These are phyloP conservation scores for Drosophila mimetica DNA, from an alignment of 2,888 invertebrate species.

Conservation along the genomic window DNA sequence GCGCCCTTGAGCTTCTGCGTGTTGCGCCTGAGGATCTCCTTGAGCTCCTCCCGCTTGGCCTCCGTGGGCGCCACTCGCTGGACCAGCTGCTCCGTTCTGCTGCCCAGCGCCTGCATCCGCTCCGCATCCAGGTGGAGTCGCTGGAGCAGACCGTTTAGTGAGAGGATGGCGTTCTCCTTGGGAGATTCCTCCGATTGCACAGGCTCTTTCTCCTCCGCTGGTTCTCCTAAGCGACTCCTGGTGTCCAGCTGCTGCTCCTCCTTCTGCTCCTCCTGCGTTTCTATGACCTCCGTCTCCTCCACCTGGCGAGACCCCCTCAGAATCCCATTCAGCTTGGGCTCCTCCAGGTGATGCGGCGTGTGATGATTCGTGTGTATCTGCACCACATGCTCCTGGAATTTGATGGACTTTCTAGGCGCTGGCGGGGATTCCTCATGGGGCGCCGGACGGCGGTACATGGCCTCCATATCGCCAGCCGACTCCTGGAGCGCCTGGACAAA, in stretches of 20 bases:
- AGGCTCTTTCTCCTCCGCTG: background rate
- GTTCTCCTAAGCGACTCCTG: background rate
- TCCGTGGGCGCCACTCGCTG: slow-evolving; percentile 61
- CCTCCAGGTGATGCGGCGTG: background rate
- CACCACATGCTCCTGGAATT: slow-evolving; percentile 69
- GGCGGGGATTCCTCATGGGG: background rate
- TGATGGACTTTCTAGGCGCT: slow-evolving; percentile 64
- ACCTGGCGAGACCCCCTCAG: background rate
- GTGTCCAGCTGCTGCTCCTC: too few species aligned
- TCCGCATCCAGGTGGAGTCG: slow-evolving; percentile 57
- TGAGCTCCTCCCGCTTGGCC: slow-evolving; percentile 65
- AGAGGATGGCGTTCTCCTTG: background rate
- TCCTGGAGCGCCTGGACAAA: slow-evolving; percentile 86
- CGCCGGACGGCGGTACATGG: too few species aligned
- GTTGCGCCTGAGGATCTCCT: slow-evolving; percentile 65
- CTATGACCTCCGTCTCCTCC: background rate
- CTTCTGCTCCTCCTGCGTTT: background rate
- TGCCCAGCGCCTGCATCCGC: slow-evolving; percentile 45
- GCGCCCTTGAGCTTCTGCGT: slow-evolving; percentile 70
- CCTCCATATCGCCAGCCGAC: slow-evolving; percentile 83
- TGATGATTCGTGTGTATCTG: slow-evolving; percentile 50
- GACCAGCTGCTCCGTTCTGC: slow-evolving; percentile 69
- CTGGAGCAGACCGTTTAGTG: slow-evolving; percentile 44
- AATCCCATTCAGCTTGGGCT: background rate
- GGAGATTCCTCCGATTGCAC: background rate